Percentiles rank a stretch among this genome's conserved stretches.
phyloP scores from a whole-genome alignment of 2,113 vertebrate species.

The Malurus alboscapulatus region DNA sequence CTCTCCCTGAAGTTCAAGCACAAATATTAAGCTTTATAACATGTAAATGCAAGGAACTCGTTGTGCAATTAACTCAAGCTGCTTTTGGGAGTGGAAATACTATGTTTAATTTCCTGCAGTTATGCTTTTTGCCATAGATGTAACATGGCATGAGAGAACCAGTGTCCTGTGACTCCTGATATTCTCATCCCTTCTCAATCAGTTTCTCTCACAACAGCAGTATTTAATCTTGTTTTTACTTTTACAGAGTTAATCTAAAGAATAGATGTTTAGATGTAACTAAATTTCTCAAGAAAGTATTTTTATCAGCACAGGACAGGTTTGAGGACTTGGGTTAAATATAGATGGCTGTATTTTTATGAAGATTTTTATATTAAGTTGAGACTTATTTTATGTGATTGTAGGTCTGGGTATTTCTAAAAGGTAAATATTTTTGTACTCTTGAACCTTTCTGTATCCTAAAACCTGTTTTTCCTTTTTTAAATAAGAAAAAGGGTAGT shows the following conservation, averaged over 20 bases:
- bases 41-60: not conserved
- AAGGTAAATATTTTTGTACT: slow-evolving; percentile 58
- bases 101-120: not conserved
- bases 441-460: not conserved
- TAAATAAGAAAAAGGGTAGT: not conserved
- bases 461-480: slow-evolving; percentile 8
- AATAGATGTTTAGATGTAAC: not conserved
- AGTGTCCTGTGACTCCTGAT: not conserved
- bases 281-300: not conserved
- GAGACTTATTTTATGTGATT: slow-evolving; percentile 10
- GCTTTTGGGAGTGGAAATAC: not conserved
- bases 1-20: not conserved
- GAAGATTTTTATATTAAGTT: slow-evolving; percentile 30
- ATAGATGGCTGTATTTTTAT: slow-evolving; percentile 1
- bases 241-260: not conserved
- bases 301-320: not conserved
- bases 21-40: not conserved
- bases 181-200: not conserved
- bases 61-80: slow-evolving; percentile 9
- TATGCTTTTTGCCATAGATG: not conserved
- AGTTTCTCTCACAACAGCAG: not conserved
- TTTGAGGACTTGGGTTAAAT: not conserved
- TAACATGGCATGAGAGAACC: not conserved
- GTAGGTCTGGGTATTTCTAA: slow-evolving; percentile 25
- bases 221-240: not conserved